Percentiles rank a stretch among this genome's conserved stretches.
These are phyloP conservation scores for Bruchidius siliquastri DNA, from an alignment of 2,888 invertebrate genomes.

Conservation along the genomic window DNA sequence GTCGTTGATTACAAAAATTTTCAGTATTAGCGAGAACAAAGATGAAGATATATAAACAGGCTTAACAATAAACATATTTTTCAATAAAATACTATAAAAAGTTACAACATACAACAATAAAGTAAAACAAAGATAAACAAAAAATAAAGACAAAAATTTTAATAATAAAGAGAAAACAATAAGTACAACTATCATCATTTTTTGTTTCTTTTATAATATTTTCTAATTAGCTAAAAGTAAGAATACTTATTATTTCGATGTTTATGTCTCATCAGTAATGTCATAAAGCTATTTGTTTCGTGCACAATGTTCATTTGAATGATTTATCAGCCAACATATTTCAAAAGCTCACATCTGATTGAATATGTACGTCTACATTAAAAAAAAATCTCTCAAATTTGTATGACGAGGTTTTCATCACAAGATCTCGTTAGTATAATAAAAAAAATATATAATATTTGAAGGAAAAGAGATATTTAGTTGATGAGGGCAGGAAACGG, in stretches of 20 bases:
- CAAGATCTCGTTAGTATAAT: too few relatives aligned
- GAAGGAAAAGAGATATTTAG: too few relatives aligned
- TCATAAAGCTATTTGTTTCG: background rate
- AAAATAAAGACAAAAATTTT: slow-evolving; percentile 17
- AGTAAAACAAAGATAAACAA: slow-evolving; percentile 13
- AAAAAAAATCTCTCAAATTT: too few relatives aligned
- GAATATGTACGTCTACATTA: too few relatives aligned
- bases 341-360: too few relatives aligned
- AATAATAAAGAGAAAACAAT: slow-evolving; percentile 12
- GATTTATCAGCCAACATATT: background rate
- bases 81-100: slow-evolving; percentile 34
- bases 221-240: background rate
- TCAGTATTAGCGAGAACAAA: background rate
- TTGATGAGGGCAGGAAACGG: too few relatives aligned
- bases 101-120: slow-evolving; percentile 24
- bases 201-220: background rate
- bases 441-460: too few relatives aligned
- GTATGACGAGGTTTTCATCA: too few relatives aligned
- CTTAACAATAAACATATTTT: background rate
- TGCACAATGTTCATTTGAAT: background rate
- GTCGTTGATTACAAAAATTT: background rate
- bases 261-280: background rate
- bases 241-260: background rate
- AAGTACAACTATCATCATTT: slow-evolving; percentile 7
- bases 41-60: background rate